A percentile compares a stretch with the other conserved stretches of the same genome.
Conservation (phyloP, 2,888 invertebrate species). For the Alloscopus bannaensis region DNA sequence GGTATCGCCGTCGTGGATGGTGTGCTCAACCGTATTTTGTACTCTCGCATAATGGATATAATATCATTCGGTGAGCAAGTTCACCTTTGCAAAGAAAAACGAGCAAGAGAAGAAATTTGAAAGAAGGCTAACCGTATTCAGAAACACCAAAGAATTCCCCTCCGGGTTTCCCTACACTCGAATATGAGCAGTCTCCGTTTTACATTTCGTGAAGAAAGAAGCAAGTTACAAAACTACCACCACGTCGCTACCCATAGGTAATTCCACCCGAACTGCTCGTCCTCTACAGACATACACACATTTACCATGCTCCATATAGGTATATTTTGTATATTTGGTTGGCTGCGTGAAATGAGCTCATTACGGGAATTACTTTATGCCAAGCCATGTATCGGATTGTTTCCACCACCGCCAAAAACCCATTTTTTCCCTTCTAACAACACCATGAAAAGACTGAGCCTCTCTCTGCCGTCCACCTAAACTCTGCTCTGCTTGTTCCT, state of each 20-base stretch:
- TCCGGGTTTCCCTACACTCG: constrained; percentile 59
- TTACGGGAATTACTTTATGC: constrained; percentile 39
- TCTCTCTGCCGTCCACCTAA: neutral
- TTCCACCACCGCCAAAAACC: constrained; percentile 39
- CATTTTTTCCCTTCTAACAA: constrained; percentile 5
- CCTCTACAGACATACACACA: too few species aligned
- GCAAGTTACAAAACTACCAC: too few species aligned
- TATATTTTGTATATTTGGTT: neutral
- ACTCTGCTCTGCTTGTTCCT: constrained; percentile 61
- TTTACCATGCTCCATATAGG: neutral
- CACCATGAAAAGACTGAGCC: constrained; percentile 31
- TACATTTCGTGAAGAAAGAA: too few species aligned
- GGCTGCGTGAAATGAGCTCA: constrained; percentile 23
- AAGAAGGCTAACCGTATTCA: constrained; percentile 44
- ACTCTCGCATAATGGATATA: too few species aligned
- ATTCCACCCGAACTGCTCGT: too few species aligned
- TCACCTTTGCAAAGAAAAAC: constrained; percentile 25
- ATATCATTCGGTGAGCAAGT: too few species aligned
- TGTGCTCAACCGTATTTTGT: too few species aligned
- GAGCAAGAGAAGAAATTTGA: constrained; percentile 30
- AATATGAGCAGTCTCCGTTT: too few species aligned
- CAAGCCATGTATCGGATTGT: constrained; percentile 46
- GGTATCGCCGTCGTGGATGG: too few species aligned
- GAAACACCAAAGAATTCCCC: constrained; percentile 51
- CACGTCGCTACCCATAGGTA: too few species aligned